phyloP scores from a whole-genome alignment of 2,888 invertebrate genomes.

The Netelia inedita region DNA sequence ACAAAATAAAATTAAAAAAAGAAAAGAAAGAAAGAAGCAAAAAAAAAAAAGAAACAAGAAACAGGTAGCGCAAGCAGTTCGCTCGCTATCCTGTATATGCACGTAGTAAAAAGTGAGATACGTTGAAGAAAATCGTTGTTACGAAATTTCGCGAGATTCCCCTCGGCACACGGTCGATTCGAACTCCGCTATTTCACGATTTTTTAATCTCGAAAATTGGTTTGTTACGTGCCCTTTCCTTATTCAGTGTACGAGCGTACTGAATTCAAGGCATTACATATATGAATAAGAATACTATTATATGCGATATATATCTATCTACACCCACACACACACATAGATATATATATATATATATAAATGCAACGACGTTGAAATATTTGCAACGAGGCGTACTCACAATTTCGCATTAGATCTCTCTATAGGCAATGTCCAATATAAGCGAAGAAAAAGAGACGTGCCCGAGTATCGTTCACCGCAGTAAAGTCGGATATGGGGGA shows the following conservation, averaged over 20 bases:
- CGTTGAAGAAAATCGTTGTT: slow-evolving; percentile 69
- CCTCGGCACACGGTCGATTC: slow-evolving; percentile 69
- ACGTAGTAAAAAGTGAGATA: slow-evolving; percentile 19
- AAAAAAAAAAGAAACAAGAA: slow-evolving; percentile 16
- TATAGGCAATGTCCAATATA: slow-evolving; percentile 37
- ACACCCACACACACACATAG: background rate
- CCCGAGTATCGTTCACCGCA: slow-evolving; percentile 20
- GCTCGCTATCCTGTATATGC: background rate
- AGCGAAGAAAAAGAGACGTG: slow-evolving; percentile 34
- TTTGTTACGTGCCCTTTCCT: slow-evolving; percentile 75
- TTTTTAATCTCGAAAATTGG: slow-evolving; percentile 76
- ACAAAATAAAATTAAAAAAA: slow-evolving; percentile 1
- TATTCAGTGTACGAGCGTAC: slow-evolving; percentile 45
- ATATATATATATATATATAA: too few species aligned
- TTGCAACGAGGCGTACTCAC: slow-evolving; percentile 54
- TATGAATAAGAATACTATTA: slow-evolving; percentile 23
- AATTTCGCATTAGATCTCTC: slow-evolving; percentile 57
- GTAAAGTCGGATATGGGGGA: slow-evolving; percentile 50
- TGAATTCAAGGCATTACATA: slow-evolving; percentile 47
- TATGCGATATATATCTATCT: slow-evolving; percentile 22
- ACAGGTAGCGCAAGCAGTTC: slow-evolving; percentile 35
- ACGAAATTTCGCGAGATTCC: slow-evolving; percentile 74
- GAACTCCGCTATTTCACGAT: slow-evolving; percentile 72
- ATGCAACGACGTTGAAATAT: slow-evolving; percentile 28
- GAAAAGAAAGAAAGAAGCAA: background rate